Conservation (phyloP, 2,797 vertebrate species). For the Cynopterus sphinx region DNA sequence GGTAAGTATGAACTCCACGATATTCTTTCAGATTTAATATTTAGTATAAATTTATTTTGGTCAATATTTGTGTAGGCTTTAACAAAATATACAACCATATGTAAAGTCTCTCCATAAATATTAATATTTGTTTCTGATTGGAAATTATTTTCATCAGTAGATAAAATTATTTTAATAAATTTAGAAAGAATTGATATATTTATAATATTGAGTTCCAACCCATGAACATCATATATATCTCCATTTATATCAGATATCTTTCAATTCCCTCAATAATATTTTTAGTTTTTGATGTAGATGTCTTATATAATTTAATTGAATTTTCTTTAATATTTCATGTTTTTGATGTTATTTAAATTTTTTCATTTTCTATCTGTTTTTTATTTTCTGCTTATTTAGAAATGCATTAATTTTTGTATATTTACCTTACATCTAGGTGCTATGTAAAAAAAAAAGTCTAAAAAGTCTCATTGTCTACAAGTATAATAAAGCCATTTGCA, state of each 20-base stretch:
- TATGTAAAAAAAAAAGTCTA: background rate
- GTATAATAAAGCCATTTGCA: background rate
- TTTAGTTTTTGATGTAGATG: background rate
- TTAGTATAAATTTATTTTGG: background rate
- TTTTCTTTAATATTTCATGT: background rate
- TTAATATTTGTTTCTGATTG: background rate
- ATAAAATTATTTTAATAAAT: background rate
- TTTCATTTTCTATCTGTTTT: background rate
- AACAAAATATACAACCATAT: background rate
- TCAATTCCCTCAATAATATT: background rate
- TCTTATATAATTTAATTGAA: background rate
- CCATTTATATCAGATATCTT: background rate
- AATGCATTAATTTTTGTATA: background rate
- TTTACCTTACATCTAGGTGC: background rate
- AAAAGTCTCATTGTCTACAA: background rate
- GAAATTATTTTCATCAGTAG: background rate
- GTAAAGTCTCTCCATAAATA: background rate
- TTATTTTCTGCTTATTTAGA: background rate
- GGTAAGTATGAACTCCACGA: background rate
- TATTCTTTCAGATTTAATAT: background rate
- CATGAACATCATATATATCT: background rate
- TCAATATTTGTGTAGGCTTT: background rate
- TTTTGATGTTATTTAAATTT: background rate
- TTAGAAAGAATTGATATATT: background rate
- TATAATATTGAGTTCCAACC: background rate